Conservation (phyloP, 37 sponge, comb jelly and placozoan genomes). For the Aphrocallistes beatrix region DNA sequence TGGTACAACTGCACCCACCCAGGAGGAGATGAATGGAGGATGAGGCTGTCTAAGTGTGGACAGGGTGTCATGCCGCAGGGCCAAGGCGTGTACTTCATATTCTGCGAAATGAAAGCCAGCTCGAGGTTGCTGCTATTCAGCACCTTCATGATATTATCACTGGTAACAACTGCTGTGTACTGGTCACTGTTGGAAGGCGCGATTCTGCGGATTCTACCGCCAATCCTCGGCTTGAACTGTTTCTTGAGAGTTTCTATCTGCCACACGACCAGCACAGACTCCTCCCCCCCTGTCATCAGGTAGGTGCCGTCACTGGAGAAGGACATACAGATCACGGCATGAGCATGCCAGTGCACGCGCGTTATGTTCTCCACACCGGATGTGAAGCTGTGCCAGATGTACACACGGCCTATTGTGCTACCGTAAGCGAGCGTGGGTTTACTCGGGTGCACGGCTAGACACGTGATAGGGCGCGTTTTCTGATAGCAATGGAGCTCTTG, state of each 20-base stretch:
- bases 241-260: conserved; percentile 45
- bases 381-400: neutral
- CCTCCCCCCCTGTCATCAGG: conserved; percentile 82
- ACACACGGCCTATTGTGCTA: neutral
- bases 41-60: neutral
- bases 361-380: neutral
- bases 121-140: conserved; percentile 6
- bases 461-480: neutral
- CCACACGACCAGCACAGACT: conserved; percentile 81
- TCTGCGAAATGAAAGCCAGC: conserved; percentile 15
- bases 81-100: neutral
- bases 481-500: neutral
- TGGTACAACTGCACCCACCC: conserved; percentile 70
- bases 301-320: conserved; percentile 70
- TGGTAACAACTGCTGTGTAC: conserved; percentile 35
- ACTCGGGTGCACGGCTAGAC: neutral
- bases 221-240: conserved; percentile 64
- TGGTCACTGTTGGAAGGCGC: conserved; percentile 34
- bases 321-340: conserved; percentile 45
- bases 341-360: conserved; percentile 81
- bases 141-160: conserved; percentile 17
- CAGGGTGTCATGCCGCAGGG: neutral
- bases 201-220: conserved; percentile 44
- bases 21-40: conserved; percentile 57
- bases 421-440: neutral